A percentile compares a stretch with the other conserved stretches of the same genome.
These are phyloP conservation scores for Tanytarsus gracilentus DNA, from an alignment of 2,888 invertebrate genomes.

Conservation along the genomic window DNA sequence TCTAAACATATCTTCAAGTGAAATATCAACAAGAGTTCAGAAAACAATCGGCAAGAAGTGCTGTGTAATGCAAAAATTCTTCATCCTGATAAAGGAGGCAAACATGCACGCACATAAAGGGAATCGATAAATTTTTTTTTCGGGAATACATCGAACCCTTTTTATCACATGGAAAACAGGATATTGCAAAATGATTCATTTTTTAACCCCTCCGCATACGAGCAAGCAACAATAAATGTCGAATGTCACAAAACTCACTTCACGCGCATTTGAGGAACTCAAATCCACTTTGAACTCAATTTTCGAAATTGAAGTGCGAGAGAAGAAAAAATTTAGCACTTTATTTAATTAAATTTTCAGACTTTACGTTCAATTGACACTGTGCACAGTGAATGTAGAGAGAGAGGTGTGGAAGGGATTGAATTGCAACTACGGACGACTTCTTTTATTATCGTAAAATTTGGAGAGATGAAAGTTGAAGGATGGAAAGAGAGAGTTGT, in stretches of 20 bases:
- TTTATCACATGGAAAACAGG: too few relatives aligned
- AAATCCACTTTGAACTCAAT: conserved; percentile 26
- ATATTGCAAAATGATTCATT: conserved; percentile 12
- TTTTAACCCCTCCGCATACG: not conserved
- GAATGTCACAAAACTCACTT: conserved; percentile 26
- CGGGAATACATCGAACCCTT: too few relatives aligned
- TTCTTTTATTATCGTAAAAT: not conserved
- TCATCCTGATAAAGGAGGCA: too few relatives aligned
- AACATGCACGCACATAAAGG: too few relatives aligned
- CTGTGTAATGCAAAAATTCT: too few relatives aligned
- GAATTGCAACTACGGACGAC: not conserved
- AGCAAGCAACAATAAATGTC: conserved; percentile 9
- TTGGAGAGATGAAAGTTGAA: not conserved
- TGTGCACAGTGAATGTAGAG: too few relatives aligned
- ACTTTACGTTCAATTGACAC: conserved; percentile 9
- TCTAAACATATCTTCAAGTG: too few relatives aligned
- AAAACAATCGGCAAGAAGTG: too few relatives aligned
- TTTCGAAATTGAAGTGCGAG: conserved; percentile 12
- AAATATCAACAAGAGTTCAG: too few relatives aligned
- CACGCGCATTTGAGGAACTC: not conserved
- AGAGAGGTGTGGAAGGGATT: too few relatives aligned
- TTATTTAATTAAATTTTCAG: conserved; percentile 24
- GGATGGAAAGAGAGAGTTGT: not conserved
- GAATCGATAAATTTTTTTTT: too few relatives aligned
- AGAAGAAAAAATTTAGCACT: conserved; percentile 15